Percentiles rank a stretch among this genome's conserved stretches.
phyloP scores from a whole-genome alignment of 2,113 vertebrate species.

The Rynchops niger region DNA sequence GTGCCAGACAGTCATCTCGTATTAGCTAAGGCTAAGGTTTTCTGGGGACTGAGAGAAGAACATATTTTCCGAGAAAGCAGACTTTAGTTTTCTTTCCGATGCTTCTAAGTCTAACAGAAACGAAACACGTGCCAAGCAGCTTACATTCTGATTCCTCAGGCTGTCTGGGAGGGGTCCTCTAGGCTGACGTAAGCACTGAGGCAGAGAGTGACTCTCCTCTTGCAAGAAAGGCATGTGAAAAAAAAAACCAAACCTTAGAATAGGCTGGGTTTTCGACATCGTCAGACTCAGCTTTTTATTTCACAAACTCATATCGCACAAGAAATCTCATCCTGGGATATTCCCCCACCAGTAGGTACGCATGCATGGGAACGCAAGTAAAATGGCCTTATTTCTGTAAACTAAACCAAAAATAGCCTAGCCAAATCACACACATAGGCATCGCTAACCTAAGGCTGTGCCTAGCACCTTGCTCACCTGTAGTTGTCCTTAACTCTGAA shows the following conservation, averaged over 20 bases:
- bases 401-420: neutral
- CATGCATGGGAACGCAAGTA: neutral
- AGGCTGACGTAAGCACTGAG: neutral
- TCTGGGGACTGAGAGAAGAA: neutral
- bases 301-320: rapidly evolving
- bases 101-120: slow-evolving; percentile 3
- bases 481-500: neutral
- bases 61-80: neutral
- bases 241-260: neutral
- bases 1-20: neutral
- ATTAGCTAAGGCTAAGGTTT: neutral
- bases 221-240: neutral
- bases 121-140: slow-evolving; percentile 15
- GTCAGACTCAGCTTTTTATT: neutral
- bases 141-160: slow-evolving; percentile 8
- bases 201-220: neutral
- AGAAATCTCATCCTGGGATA: neutral
- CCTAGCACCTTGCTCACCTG: neutral
- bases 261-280: neutral
- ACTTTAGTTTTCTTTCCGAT: slow-evolving; percentile 1
- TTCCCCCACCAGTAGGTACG: neutral
- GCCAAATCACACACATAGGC: neutral
- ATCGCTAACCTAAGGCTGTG: neutral
- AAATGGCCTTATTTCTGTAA: neutral
- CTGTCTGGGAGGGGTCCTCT: slow-evolving; percentile 17